phyloP scores from a whole-genome alignment of 2,888 invertebrate species.

The Drosophila setosimentum region DNA sequence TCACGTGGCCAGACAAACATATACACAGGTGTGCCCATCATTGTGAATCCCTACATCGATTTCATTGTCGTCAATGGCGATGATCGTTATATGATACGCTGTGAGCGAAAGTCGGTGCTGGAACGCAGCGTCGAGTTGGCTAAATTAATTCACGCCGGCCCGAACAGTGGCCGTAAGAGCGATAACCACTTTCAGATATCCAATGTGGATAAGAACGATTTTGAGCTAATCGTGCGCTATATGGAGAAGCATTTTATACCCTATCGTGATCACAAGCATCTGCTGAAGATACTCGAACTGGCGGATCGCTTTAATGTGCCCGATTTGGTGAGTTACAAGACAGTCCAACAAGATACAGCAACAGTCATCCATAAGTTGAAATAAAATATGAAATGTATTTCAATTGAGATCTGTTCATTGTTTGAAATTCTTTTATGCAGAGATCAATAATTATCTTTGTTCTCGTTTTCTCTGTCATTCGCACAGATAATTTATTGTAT shows the following conservation, averaged over 20 bases:
- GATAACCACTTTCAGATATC: slow-evolving; percentile 85
- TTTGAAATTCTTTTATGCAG: neutral
- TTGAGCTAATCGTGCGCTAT: slow-evolving; percentile 84
- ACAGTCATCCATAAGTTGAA: neutral
- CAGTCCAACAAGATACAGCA: neutral
- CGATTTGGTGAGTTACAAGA: slow-evolving; percentile 80
- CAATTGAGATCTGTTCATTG: neutral
- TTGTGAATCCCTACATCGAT: slow-evolving; percentile 84
- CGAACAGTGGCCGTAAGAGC: slow-evolving; percentile 84
- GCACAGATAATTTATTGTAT: slow-evolving; percentile 83
- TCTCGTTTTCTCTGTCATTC: neutral
- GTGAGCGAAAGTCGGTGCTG: slow-evolving; percentile 83
- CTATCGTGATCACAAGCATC: slow-evolving; percentile 84
- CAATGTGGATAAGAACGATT: slow-evolving; percentile 84
- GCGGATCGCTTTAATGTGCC: slow-evolving; percentile 85
- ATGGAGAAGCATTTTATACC: slow-evolving; percentile 85
- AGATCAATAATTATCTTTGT: neutral
- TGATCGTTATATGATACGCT: slow-evolving; percentile 84
- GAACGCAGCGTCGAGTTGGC: slow-evolving; percentile 85
- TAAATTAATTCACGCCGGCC: slow-evolving; percentile 84
- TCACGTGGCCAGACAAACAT: slow-evolving; percentile 77
- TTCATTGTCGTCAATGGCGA: slow-evolving; percentile 85
- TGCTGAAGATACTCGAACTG: slow-evolving; percentile 84
- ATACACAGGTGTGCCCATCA: slow-evolving; percentile 81
- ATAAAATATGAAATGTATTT: neutral